Conservation (phyloP, 2,888 invertebrate species). For the Crocallis elinguaria region DNA sequence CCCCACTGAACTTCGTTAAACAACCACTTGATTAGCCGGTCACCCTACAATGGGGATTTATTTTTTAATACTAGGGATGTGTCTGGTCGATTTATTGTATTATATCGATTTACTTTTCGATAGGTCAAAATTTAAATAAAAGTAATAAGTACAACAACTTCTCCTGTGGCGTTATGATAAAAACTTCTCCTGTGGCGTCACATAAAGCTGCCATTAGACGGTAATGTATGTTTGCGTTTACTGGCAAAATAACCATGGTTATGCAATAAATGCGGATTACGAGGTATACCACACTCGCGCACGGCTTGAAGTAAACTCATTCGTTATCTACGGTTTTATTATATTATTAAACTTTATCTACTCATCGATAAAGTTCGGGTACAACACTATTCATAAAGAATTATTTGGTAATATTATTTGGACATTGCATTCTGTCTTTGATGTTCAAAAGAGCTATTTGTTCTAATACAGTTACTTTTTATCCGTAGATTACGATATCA, state of each 20-base stretch:
- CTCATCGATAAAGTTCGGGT: not conserved
- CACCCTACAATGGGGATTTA: conserved; percentile 33
- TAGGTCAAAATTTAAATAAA: not conserved
- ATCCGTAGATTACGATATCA: conserved; percentile 33
- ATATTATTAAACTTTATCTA: too few species aligned
- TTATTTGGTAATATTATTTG: conserved; percentile 66
- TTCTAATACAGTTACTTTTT: conserved; percentile 35
- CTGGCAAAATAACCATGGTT: too few species aligned
- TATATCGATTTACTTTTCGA: not conserved
- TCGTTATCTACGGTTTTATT: too few species aligned
- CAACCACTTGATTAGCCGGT: conserved; percentile 41
- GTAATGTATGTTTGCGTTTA: too few species aligned
- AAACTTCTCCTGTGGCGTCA: too few species aligned
- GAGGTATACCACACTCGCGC: too few species aligned
- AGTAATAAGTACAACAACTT: too few species aligned
- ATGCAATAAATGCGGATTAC: too few species aligned
- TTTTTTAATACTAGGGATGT: conserved; percentile 33
- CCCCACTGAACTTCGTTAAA: conserved; percentile 28
- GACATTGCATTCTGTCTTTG: conserved; percentile 65
- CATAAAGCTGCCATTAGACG: too few species aligned
- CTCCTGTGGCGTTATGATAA: too few species aligned
- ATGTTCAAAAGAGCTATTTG: conserved; percentile 57
- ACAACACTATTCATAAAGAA: conserved; percentile 50
- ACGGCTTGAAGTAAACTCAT: too few species aligned
- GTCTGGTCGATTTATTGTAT: conserved; percentile 4